Base-by-base conservation (phyloP, 2,888 invertebrate genomes). In the Leucozona laternaria region DNA sequence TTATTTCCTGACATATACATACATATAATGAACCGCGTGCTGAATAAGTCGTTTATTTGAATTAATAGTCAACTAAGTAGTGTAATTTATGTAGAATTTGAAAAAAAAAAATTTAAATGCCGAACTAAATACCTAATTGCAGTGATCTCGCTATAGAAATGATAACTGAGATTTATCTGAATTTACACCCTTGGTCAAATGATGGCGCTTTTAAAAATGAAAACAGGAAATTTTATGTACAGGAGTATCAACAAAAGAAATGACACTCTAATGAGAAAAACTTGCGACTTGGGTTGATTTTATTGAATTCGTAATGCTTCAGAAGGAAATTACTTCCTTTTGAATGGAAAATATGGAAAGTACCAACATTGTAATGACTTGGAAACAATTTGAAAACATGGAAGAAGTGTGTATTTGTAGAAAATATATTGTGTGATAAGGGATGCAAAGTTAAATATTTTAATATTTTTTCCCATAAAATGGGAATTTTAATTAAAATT, bases 21-120 rank as follows among this genome's bases (percentile, higher is more conserved):
- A n/a, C n/a, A n/a, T n/a, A n/a, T 70, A 83, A 79, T 75, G 73
- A 75, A 57, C 79, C 73, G 60, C 37, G 22, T 37, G 57, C 73
- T 79, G 75, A 79, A 73, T 79, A 48, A 75, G 79, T 79, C 45
- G 40, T 83, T 79, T 70, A 83, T 79, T 83, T 73, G 55, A 83
- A 83, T 75, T 79, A 75, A 83, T 83, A 79, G 62, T 75, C 73
- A 62, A 70, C 73, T 70, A 79, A 79, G 22, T 60, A 22, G 83
- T 79, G 73, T 79, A 55, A 75, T 78, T 78, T 75, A 75, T 78
- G 73, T 75, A n/a, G 15, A 40, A 40, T 40, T 40, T 7, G 40
- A 15, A 58, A 73, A 79, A 78, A 15, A 45, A 70, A 62, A 73
- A 68, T 50, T 28, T 28, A 28, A 11, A 31, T 48, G 13, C 60